A percentile compares a stretch with the other conserved stretches of the same genome.
phyloP scores from a whole-genome alignment of 2,888 invertebrate species.

The Drosophila rubida region DNA sequence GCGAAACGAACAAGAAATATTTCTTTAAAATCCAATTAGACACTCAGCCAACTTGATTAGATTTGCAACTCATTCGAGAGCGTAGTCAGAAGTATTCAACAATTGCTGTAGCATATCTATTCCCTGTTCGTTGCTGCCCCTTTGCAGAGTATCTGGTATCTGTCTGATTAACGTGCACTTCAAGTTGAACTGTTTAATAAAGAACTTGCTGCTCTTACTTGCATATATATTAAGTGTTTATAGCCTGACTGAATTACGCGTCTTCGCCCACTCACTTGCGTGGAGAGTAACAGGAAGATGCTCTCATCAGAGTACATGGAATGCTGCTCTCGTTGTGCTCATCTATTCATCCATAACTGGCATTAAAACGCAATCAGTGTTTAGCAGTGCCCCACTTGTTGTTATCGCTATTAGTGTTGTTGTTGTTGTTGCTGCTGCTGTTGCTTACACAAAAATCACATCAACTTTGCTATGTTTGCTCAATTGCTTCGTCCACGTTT shows the following conservation, averaged over 20 bases:
- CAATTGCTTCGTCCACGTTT: constrained; percentile 50
- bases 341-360: constrained; percentile 69
- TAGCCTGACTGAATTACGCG: background rate
- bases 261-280: background rate
- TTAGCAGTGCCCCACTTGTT: constrained; percentile 55
- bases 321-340: constrained; percentile 19
- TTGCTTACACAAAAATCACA: constrained; percentile 71
- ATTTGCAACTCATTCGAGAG: too few species aligned
- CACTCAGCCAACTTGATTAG: too few species aligned
- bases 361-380: constrained; percentile 78
- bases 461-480: constrained; percentile 63
- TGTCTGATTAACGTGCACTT: background rate
- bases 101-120: too few species aligned
- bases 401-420: constrained; percentile 20
- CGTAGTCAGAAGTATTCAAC: too few species aligned
- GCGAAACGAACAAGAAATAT: background rate
- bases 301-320: constrained; percentile 15
- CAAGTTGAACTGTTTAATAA: background rate
- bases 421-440: constrained; percentile 31
- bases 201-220: background rate
- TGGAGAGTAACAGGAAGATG: constrained; percentile 10
- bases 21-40: too few species aligned
- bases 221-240: background rate
- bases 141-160: too few species aligned
- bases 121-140: too few species aligned